These are phyloP conservation scores for Melanocharis versteri DNA, from an alignment of 2,113 vertebrate species.

Conservation along the genomic window DNA sequence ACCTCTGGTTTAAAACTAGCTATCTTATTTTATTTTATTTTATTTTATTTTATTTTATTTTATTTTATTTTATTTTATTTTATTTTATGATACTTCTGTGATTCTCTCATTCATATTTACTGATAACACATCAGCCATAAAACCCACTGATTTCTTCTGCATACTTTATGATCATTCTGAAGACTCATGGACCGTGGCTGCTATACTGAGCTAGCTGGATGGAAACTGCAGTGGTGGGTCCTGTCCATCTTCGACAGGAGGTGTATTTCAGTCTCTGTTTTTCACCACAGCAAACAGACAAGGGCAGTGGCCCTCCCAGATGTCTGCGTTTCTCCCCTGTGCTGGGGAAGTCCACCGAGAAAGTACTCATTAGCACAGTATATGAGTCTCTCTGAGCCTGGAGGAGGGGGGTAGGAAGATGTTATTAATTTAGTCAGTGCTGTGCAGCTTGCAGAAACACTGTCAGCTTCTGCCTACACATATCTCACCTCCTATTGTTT, in stretches of 20 bases:
- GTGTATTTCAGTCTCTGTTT: neutral
- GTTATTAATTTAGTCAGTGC: conserved; percentile 8
- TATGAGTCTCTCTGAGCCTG: neutral
- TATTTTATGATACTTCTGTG: neutral
- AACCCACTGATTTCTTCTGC: neutral
- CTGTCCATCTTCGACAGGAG: fast-evolving
- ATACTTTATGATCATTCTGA: neutral
- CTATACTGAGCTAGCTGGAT: too few relatives aligned
- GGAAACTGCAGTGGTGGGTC: neutral
- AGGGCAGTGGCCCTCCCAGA: neutral
- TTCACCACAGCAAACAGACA: neutral
- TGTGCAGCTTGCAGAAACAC: conserved; percentile 5
- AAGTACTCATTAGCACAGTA: neutral
- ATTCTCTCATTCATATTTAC: neutral
- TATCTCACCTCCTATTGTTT: conserved; percentile 27
- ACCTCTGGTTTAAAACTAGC: neutral
- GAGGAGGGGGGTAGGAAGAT: neutral
- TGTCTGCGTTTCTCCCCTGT: neutral
- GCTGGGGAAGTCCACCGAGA: neutral
- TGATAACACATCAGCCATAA: neutral
- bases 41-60: neutral
- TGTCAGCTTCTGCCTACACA: conserved; percentile 44
- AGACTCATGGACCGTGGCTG: neutral
- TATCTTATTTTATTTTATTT: neutral
- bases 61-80: neutral